A percentile compares a stretch with the other conserved stretches of the same genome.
Conservation (phyloP, 2,797 vertebrate species). For the Triplophysa yarkandensis region DNA sequence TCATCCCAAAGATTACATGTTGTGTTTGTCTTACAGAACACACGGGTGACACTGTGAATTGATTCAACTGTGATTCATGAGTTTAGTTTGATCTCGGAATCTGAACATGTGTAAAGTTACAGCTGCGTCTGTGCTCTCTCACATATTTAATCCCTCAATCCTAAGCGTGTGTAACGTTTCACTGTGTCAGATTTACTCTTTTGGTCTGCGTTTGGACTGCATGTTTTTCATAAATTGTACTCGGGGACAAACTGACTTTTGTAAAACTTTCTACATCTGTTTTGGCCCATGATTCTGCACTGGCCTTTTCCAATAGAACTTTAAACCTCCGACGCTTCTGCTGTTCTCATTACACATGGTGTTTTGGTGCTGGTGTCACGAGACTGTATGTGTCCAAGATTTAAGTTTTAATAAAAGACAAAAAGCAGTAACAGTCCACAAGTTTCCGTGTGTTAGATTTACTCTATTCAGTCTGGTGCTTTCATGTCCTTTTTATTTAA, state of each 20-base stretch:
- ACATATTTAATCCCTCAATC: neutral
- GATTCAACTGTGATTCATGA: neutral
- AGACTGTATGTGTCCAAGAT: constrained; percentile 47
- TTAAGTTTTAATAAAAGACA: constrained; percentile 68
- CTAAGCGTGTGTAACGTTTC: neutral
- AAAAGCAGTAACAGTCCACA: constrained; percentile 16
- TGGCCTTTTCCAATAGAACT: constrained; percentile 57
- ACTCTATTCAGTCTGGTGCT: too few species aligned
- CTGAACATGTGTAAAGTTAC: neutral
- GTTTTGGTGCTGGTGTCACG: constrained; percentile 69
- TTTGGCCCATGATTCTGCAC: constrained; percentile 57
- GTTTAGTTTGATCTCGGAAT: neutral
- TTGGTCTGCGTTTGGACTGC: neutral
- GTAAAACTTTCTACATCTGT: constrained; percentile 54
- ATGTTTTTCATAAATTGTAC: constrained; percentile 26
- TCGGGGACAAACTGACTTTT: constrained; percentile 40
- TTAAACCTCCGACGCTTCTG: constrained; percentile 44
- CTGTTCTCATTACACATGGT: constrained; percentile 55
- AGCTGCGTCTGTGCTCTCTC: neutral
- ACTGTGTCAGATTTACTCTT: neutral
- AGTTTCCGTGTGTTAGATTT: neutral
- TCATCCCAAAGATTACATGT: constrained; percentile 2
- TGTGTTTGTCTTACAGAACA: neutral
- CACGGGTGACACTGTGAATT: constrained; percentile 11
- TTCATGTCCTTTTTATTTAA: too few species aligned